Conservation (phyloP, 2,113 vertebrate genomes). For the Maccullochella peelii region DNA sequence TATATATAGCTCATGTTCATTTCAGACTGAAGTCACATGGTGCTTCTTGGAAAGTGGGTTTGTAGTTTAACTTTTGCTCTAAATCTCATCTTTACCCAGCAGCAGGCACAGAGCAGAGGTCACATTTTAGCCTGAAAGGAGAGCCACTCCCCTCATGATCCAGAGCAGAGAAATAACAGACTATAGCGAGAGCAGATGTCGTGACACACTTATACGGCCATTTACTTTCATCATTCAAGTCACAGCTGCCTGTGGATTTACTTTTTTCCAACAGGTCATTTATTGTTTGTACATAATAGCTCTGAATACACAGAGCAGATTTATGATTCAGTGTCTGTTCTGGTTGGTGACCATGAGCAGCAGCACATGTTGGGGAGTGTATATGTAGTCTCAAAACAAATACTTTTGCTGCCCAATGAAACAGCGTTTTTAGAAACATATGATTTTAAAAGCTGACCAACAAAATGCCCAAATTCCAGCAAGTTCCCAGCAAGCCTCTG, state of each 20-base stretch:
- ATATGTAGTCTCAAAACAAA: constrained; percentile 57
- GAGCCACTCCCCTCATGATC: constrained; percentile 64
- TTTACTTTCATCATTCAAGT: constrained; percentile 66
- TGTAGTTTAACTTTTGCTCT: constrained; percentile 72
- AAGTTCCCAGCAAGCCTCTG: constrained; percentile 51
- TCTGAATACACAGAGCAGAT: constrained; percentile 40
- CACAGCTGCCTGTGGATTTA: constrained; percentile 54
- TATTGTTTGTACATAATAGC: constrained; percentile 57
- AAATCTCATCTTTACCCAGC: constrained; percentile 73
- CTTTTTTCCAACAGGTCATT: constrained; percentile 58
- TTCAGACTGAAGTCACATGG: constrained; percentile 81
- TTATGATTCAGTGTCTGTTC: constrained; percentile 39
- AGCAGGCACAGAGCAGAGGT: constrained; percentile 70
- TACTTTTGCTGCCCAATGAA: constrained; percentile 53
- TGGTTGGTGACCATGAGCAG: constrained; percentile 34
- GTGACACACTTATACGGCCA: constrained; percentile 48
- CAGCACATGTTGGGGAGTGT: constrained; percentile 44
- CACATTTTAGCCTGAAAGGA: constrained; percentile 52
- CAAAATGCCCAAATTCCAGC: constrained; percentile 60
- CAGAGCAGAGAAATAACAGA: constrained; percentile 56
- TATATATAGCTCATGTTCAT: constrained; percentile 78
- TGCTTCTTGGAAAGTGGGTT: constrained; percentile 62
- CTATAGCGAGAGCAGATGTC: constrained; percentile 63
- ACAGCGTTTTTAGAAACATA: constrained; percentile 52
- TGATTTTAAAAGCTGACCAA: constrained; percentile 43